Evolutionary conservation across 1,140 invertebrate genomes (phyloP).

Genomic region (Coptotermes formosanus): DNA sequence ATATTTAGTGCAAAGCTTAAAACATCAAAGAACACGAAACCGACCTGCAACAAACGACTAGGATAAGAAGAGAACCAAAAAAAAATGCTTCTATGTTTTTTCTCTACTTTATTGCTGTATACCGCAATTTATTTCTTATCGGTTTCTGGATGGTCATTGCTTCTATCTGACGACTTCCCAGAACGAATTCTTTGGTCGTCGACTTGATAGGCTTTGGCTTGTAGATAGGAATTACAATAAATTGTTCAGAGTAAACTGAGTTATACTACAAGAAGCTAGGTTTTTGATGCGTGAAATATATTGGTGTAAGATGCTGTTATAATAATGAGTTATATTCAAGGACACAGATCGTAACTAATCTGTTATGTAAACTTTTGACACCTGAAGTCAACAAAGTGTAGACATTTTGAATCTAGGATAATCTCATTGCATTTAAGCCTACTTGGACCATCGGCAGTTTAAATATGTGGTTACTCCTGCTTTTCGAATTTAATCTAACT

Average conservation of each 20-base stretch:
- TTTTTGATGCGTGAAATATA: not conserved
- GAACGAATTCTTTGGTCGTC: not conserved
- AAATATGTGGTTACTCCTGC: too few species aligned
- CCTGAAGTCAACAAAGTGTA: too few species aligned
- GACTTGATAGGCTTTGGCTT: not conserved
- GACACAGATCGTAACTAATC: too few species aligned
- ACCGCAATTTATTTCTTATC: not conserved
- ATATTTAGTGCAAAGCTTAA: conserved; percentile 14
- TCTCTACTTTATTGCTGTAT: not conserved
- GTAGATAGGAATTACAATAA: not conserved
- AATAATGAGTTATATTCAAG: not conserved
- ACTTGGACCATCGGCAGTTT: too few species aligned
- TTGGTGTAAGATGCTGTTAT: not conserved
- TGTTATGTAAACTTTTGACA: too few species aligned
- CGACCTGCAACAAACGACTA: not conserved
- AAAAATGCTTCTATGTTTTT: not conserved
- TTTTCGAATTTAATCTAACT: too few species aligned
- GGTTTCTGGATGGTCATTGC: not conserved
- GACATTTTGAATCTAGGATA: too few species aligned
- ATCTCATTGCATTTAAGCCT: too few species aligned
- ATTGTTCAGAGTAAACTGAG: not conserved
- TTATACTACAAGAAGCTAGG: not conserved
- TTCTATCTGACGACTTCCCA: not conserved
- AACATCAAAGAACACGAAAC: conserved; percentile 7
- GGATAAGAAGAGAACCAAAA: not conserved